Base-by-base conservation (phyloP, 2,797 vertebrate genomes). In the Sebastes vulpes region DNA sequence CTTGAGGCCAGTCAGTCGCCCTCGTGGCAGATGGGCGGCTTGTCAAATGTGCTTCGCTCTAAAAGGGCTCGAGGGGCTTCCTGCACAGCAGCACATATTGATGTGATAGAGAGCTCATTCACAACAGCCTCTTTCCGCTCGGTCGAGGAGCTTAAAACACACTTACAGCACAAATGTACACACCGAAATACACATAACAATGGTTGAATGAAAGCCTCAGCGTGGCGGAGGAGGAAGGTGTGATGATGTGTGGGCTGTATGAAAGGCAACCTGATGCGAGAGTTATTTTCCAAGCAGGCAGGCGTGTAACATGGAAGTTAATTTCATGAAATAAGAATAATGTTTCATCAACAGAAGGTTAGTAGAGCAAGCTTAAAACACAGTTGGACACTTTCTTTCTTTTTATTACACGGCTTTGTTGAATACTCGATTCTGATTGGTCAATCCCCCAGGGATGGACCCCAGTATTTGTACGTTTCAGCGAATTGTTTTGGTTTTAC, bases 71-170 rank as follows among this genome's bases (percentile, higher is more conserved):
- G 2, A 35, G 63, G 76, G 63, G 32, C 58, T 77, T 86, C 63
- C 32, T 73, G 75, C 38, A 28, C 9, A 26, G 71, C 57, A 20
- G 63, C 67, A 12, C 63, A 73, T 50, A 72, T 21, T 48, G 72
- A 71, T 58, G 69, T 26, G 26, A 79, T 28, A 35, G 21, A 77
- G 72, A 71, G n/a, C 50, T 82, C 57, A 52, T 81, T 88, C 65
- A 89, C 75, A 72, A 38, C 66, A 75, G 29, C 58, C 2, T 42
- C 65, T 76, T 69, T 52, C 48, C 16, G 3, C 73, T 25, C 57
- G 35, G 79, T 61, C 50, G 61, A 79, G 11, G 11, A 63, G 48
- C 54, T 35, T 3, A 4, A 59, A 60, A 58, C 60, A 64, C 69
- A 68, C 38, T 29, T 21, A 1, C 54, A 60, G 50, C 14, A 20